Conservation (phyloP, 2,113 vertebrate genomes). For the Cyanoliseus patagonus region DNA sequence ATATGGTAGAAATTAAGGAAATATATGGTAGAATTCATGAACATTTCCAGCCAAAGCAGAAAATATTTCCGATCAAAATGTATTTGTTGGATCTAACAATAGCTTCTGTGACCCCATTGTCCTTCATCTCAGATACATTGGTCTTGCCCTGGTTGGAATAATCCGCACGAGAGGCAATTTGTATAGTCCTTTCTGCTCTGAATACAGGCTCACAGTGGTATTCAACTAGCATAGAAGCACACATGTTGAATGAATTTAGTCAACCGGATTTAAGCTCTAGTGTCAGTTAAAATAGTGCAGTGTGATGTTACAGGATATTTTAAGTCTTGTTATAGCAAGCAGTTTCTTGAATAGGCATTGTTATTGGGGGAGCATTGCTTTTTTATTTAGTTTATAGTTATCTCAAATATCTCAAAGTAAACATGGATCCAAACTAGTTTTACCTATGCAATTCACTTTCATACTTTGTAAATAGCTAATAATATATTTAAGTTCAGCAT, state of each 20-base stretch:
- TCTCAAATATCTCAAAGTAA: not conserved
- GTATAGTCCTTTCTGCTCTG: not conserved
- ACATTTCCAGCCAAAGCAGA: not conserved
- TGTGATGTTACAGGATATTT: not conserved
- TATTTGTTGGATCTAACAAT: not conserved
- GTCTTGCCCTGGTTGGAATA: not conserved
- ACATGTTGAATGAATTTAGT: not conserved
- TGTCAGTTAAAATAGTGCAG: not conserved
- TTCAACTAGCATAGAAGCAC: not conserved
- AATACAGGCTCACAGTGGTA: not conserved
- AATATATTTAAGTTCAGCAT: not conserved
- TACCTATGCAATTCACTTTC: not conserved
- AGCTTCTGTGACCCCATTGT: not conserved
- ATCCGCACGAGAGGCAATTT: not conserved
- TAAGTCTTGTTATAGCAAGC: not conserved
- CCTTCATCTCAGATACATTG: not conserved
- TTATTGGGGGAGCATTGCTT: not conserved
- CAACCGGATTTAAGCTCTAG: not conserved
- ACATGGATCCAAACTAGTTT: not conserved
- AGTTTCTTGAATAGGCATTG: not conserved
- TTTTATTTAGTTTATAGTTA: not conserved
- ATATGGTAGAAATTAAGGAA: not conserved
- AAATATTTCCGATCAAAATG: not conserved
- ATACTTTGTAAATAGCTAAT: not conserved
- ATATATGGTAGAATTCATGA: not conserved